A percentile compares a stretch with the other conserved stretches of the same genome.
Evolutionary conservation across 1,140 invertebrate genomes (phyloP).

Genomic region (Lineus longissimus): DNA sequence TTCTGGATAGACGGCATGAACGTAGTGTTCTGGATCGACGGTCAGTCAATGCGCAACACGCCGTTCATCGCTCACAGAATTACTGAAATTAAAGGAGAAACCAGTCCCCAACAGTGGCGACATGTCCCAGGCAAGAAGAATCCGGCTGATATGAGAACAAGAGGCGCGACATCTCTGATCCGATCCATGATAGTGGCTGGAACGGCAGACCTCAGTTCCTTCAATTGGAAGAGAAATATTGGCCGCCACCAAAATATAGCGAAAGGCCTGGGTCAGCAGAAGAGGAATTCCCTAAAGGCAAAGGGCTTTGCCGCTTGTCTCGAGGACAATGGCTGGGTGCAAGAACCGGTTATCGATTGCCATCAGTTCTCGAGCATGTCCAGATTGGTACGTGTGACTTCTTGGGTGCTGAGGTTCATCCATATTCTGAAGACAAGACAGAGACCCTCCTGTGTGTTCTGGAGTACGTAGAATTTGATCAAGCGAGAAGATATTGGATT

Average conservation of each 20-base stretch:
- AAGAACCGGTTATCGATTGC: neutral
- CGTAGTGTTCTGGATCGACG: neutral
- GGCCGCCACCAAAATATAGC: neutral
- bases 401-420: neutral
- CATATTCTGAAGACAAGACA: neutral
- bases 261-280: neutral
- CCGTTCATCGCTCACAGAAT: neutral
- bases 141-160: neutral
- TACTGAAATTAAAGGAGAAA: neutral
- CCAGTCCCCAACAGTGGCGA: neutral
- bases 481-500: neutral
- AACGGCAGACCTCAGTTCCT: neutral
- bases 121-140: neutral
- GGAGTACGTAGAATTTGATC: neutral
- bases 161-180: neutral
- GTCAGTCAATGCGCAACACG: neutral
- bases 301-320: neutral
- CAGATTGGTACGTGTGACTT: neutral
- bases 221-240: neutral
- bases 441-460: neutral
- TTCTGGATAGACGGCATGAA: conserved; percentile 3
- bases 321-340: neutral
- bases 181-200: neutral
- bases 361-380: neutral
- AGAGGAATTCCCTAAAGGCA: neutral